Base-by-base conservation (phyloP, 2,797 vertebrate genomes). In the Paratrypauchen microcephalus region DNA sequence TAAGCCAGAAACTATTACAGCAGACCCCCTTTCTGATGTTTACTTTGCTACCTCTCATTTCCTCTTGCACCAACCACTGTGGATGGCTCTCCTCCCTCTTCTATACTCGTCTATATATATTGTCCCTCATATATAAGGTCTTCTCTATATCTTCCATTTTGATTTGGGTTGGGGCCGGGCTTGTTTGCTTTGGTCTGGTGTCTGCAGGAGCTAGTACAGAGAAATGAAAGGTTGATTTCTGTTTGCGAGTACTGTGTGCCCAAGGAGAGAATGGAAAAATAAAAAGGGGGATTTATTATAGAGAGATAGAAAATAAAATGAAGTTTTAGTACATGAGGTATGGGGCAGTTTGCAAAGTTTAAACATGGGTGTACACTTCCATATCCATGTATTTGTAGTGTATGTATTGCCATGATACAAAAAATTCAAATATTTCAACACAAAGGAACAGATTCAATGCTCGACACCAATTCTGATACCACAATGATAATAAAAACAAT, bases 131-230 rank as follows among this genome's bases (percentile, higher is more conserved):
- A 45, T 66, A 71, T 65, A 67, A 28, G 61, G 63, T 73, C 23
- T 9, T 52, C 36, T 68, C 75, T 79, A 73, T n/a, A n/a, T 84
- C 80, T 81, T 48, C 61, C 73, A 75, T 79, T 88, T 75, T 83
- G 80, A 86, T 88, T 86, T 77, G 80, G 69, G 76, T 77, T 78
- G 45, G 74, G 62, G 71, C 30, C 9, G 76, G 82, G 61, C 77
- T 83, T 86, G 84, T 90, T 90, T 89, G 85, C 79, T 77, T 67
- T 84, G 69, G 72, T 67, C 73, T 77, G n/a, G 26, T 73, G 57
- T 69, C 61, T 74, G 75, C 45, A 3, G 71, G 73, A 78, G 63
- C 59, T 72, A 79, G 48, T 70, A 70, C 45, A 59, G 65, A 66
- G 70, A n/a, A 71, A 64, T 26, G 52, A 70, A 4, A 50, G 59